Base-by-base conservation (phyloP, 2,113 vertebrate species). In the Pristiophorus japonicus region DNA sequence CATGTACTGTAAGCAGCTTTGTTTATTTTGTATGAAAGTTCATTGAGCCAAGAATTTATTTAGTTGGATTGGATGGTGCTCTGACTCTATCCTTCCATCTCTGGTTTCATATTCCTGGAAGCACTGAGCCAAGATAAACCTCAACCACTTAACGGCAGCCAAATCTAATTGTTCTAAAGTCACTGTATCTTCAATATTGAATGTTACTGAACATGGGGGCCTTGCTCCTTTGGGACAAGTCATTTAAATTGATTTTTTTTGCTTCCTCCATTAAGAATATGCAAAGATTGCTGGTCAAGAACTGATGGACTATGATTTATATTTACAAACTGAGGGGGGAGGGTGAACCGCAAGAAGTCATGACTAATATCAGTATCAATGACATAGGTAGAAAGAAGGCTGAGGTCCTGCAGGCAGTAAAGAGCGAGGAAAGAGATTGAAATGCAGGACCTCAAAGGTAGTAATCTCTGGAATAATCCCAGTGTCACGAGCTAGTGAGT, bases 61-160 rank as follows among this genome's bases (percentile, higher is more conserved):
- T 38, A 18, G 47, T 75, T 75, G 73, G 70, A 38, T 66, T 95
- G 51, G n/a, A 75, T 62, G 73, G 75, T 59, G 62, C 84, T 66
- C 30, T 59, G 51, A 55, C 27, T 47, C 10, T n/a, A 85, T 59
- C 47, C 84, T 85, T 95, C 22, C 51, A 87, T 62, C 70, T 85
- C 95, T 67, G 27, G 84, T 87, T 95, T 12, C 62, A 95, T 51
- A 59, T 95, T 30, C 95, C 45, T 42, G 20, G 51, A 75, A 55
- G 59, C 62, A 95, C 30, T 47, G 62, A 59, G 59, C 73, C 73
- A 34, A 95, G 70, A 59, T 34, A 85, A 85, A 88, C 45, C 59
- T 91, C 47, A 47, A 55, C 95, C 27, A 85, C 38, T 18, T 30
- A 85, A 75, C 2, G 34, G 30, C 30, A 59, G 81, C 73, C 73